Evolutionary conservation across 2,888 invertebrate genomes (phyloP).

Genomic region (Galerucella pusilla): DNA sequence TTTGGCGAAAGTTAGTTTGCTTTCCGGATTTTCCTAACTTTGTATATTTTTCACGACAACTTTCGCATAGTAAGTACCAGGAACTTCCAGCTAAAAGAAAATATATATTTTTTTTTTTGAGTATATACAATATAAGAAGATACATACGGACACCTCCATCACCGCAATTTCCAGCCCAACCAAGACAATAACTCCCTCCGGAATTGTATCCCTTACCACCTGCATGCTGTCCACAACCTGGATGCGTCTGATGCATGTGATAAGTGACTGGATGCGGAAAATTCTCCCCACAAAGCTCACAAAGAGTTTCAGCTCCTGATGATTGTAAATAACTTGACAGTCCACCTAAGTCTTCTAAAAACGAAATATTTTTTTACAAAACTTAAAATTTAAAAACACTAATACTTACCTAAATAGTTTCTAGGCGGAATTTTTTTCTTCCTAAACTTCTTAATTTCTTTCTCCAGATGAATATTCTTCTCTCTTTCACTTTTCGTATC

Average conservation of each 20-base stretch:
- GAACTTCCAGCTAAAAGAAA: conserved; percentile 71
- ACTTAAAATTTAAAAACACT: not conserved
- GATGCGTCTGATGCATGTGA: conserved; percentile 91
- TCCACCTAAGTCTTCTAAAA: conserved; percentile 58
- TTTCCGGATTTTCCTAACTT: conserved; percentile 62
- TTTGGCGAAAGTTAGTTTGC: conserved; percentile 59
- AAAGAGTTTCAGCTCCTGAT: conserved; percentile 64
- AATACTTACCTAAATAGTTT: conserved; percentile 60
- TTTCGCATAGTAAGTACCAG: conserved; percentile 94
- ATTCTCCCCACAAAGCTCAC: conserved; percentile 88
- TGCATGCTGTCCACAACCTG: conserved; percentile 89
- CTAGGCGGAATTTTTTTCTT: conserved; percentile 70
- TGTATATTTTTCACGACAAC: conserved; percentile 84
- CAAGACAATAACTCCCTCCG: conserved; percentile 86
- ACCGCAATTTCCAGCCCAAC: conserved; percentile 91
- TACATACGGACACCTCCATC: conserved; percentile 81
- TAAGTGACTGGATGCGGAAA: conserved; percentile 86
- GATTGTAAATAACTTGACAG: conserved; percentile 57
- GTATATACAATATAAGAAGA: not conserved
- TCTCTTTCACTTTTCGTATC: conserved; percentile 62
- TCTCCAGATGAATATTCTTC: conserved; percentile 62
- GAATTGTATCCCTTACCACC: conserved; percentile 93
- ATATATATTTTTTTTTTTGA: not conserved
- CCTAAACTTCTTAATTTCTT: conserved; percentile 68
- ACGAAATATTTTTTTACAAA: too few species aligned